Percentiles rank a stretch among this genome's conserved stretches.
These are phyloP conservation scores for Pygocentrus nattereri DNA, from an alignment of 2,797 vertebrate genomes.

Conservation along the genomic window DNA sequence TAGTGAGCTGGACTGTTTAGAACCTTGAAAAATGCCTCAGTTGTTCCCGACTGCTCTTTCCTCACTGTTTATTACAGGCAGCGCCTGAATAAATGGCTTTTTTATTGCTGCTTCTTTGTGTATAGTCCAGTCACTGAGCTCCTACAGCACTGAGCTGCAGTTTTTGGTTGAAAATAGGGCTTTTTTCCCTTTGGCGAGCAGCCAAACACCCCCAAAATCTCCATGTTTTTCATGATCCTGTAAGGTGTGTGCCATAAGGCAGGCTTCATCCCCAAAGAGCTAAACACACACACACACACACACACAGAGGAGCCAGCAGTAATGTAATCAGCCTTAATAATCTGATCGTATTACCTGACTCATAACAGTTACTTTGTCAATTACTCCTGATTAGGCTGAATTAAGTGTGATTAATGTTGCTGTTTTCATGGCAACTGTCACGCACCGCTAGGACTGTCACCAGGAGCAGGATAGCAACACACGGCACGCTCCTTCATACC, in stretches of 20 bases:
- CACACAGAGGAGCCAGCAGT: conserved; percentile 9
- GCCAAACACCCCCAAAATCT: neutral
- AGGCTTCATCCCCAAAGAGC: neutral
- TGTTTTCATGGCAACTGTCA: conserved; percentile 27
- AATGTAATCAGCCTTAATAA: conserved; percentile 22
- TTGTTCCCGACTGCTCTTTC: no score
- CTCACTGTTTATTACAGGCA: no score
- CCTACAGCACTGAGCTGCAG: neutral
- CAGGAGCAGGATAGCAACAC: neutral
- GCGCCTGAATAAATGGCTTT: no score
- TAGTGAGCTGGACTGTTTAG: no score
- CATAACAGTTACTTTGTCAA: conserved; percentile 27
- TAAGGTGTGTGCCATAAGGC: neutral
- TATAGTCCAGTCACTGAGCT: no score
- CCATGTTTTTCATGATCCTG: neutral
- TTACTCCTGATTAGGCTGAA: conserved; percentile 36
- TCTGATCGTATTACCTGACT: conserved; percentile 32
- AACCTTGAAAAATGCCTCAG: no score
- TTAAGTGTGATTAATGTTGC: conserved; percentile 37
- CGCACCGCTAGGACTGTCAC: neutral
- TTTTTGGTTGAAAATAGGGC: neutral
- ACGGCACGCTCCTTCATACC: neutral
- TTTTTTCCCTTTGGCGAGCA: neutral
- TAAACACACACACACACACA: conserved; percentile 8
- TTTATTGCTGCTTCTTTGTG: no score